phyloP scores from a whole-genome alignment of 2,113 vertebrate species.

The Natator depressus region DNA sequence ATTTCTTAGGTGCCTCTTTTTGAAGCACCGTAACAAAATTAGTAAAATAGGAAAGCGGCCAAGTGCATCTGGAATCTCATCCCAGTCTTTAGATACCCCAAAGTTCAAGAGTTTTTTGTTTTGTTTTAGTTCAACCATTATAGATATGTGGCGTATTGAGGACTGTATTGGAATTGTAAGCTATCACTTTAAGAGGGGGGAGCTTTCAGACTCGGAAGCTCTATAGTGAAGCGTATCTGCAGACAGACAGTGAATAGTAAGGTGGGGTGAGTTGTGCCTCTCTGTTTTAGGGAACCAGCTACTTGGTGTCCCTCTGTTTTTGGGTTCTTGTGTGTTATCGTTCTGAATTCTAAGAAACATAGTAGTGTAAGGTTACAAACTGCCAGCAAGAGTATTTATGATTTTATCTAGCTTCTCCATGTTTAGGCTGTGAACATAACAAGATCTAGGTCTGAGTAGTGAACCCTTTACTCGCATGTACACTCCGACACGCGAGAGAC shows the following conservation, averaged over 20 bases:
- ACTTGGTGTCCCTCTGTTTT: background rate
- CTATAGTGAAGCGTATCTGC: background rate
- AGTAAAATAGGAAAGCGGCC: background rate
- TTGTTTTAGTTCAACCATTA: accelerated
- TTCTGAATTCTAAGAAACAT: background rate
- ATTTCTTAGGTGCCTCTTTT: accelerated
- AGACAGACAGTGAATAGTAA: background rate
- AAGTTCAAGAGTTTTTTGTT: too few relatives aligned
- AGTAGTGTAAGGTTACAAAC: background rate
- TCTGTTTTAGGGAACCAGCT: background rate
- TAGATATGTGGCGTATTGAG: accelerated
- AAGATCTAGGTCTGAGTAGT: background rate
- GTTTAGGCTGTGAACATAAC: background rate
- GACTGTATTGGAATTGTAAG: background rate
- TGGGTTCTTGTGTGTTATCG: background rate
- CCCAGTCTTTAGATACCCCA: accelerated
- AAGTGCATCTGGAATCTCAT: background rate
- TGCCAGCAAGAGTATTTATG: background rate
- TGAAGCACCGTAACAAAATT: background rate
- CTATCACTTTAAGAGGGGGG: background rate
- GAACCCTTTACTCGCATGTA: accelerated
- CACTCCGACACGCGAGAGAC: background rate
- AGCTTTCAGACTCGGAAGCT: background rate
- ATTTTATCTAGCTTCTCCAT: background rate
- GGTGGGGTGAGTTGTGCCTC: background rate